Evolutionary conservation across 2,888 invertebrate genomes (phyloP), one percentile per base, ranked within the genome.

Genomic region (Octonoba sinensis): DNA sequence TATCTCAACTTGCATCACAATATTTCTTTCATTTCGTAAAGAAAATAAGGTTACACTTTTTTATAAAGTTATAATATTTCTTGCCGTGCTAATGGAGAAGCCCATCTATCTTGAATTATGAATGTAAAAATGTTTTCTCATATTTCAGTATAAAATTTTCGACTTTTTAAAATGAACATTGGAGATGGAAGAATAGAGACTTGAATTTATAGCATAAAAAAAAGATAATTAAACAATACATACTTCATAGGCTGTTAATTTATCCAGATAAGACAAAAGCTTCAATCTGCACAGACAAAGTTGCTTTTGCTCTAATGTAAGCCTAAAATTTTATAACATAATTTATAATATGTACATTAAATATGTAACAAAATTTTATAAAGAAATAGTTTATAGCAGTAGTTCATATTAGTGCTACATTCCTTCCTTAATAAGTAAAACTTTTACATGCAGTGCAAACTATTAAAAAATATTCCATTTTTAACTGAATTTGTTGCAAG

Each of bases 251-350:
- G 93, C 91, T 82, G 90, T 89, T n/a, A 94, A 90, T 84, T 93
- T 90, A 87, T 93, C 93, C 85, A 92, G 89, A 87, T 93, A 93
- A 87, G 92, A 91, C 51, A 94, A 88, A 87, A 94, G 91, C 82
- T 92, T 92, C 86, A 91, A 91, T 24, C 94, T 89, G 73, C 92
- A 92, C 11, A 91, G 90, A 75, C 93, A 90, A 86, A 93, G 88
- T 85, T 93, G 92, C 86, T 91, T 92, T 84, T 93, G 93, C 85
- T 92, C 92, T 70, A 92, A 89, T 60, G 91, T 92, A 82, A 93
- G 88, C 83, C 88, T 88, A 36, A 64, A 46, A 64, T n/a, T 6
- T 12, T 4, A 8, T 12, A 15, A 24, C 59, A 22, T 3, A 20
- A 18, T 15, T 57, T 8, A n/a, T 18, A 57, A 57, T 22, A 22